Conservation (phyloP, 2,113 vertebrate genomes). For the Pleuronectes platessa region DNA sequence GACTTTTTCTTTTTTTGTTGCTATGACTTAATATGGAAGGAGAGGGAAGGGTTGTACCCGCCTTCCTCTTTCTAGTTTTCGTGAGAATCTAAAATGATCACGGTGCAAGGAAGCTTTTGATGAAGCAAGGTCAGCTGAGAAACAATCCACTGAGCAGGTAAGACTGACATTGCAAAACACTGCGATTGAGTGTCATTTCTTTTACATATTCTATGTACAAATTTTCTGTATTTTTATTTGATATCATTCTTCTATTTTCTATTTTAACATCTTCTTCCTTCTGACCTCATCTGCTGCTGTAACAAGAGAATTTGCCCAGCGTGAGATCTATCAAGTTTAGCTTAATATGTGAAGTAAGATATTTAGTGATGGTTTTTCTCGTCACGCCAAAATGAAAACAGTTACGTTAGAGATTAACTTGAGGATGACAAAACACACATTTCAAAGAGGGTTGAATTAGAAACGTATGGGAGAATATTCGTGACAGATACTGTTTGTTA, state of each 20-base stretch:
- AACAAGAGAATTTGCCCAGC: background rate
- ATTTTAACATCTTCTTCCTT: too few species aligned
- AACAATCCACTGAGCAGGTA: slow-evolving; percentile 22
- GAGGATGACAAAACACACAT: background rate
- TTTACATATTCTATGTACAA: too few species aligned
- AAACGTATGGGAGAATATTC: background rate
- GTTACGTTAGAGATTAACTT: background rate
- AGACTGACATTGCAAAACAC: background rate
- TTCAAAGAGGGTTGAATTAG: background rate
- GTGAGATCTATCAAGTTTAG: too few species aligned
- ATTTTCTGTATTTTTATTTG: too few species aligned
- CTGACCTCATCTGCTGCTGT: too few species aligned
- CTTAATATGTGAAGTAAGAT: too few species aligned
- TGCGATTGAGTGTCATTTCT: background rate
- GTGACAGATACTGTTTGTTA: background rate
- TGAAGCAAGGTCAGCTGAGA: too few species aligned
- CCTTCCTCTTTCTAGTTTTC: slow-evolving; percentile 50
- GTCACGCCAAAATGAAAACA: background rate
- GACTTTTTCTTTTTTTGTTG: background rate
- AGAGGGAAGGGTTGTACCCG: background rate
- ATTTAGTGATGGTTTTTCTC: background rate
- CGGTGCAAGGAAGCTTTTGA: background rate
- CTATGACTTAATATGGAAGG: background rate
- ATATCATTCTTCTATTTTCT: too few species aligned
- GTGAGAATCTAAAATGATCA: background rate